phyloP scores from a whole-genome alignment of 2,888 invertebrate species.

The Drosophila quinaria region DNA sequence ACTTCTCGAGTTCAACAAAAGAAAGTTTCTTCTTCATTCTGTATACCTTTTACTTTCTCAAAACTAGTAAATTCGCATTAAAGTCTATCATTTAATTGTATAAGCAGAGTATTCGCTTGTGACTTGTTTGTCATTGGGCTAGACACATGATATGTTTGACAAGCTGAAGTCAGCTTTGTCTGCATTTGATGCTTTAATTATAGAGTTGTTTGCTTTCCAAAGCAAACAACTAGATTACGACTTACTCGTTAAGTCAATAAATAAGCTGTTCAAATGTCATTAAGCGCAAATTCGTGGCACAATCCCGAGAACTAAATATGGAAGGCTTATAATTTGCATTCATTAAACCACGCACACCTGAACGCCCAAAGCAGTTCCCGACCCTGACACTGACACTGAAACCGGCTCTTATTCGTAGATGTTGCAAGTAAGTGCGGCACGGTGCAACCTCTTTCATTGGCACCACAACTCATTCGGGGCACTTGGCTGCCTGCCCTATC shows the following conservation, averaged over 20 bases:
- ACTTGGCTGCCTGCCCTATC: constrained; percentile 68
- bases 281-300: constrained; percentile 51
- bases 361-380: constrained; percentile 30
- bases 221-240: constrained; percentile 26
- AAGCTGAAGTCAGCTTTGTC: constrained; percentile 41
- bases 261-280: constrained; percentile 68
- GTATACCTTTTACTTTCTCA: not conserved
- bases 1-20: not conserved
- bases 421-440: constrained; percentile 30
- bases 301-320: constrained; percentile 14
- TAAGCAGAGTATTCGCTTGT: not conserved
- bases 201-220: constrained; percentile 44
- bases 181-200: constrained; percentile 74
- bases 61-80: constrained; percentile 2
- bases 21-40: not conserved
- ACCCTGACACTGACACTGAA: constrained; percentile 61
- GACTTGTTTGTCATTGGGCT: constrained; percentile 27
- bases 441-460: constrained; percentile 49
- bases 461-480: constrained; percentile 18
- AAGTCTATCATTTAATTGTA: not conserved
- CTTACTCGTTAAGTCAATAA: constrained; percentile 48
- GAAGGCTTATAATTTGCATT: constrained; percentile 63
- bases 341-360: constrained; percentile 63
- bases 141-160: constrained; percentile 34
- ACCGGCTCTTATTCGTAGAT: constrained; percentile 24